Evolutionary conservation across 1,140 invertebrate genomes (phyloP), one percentile per base, ranked within the genome.

Genomic region (Cherax destructor): DNA sequence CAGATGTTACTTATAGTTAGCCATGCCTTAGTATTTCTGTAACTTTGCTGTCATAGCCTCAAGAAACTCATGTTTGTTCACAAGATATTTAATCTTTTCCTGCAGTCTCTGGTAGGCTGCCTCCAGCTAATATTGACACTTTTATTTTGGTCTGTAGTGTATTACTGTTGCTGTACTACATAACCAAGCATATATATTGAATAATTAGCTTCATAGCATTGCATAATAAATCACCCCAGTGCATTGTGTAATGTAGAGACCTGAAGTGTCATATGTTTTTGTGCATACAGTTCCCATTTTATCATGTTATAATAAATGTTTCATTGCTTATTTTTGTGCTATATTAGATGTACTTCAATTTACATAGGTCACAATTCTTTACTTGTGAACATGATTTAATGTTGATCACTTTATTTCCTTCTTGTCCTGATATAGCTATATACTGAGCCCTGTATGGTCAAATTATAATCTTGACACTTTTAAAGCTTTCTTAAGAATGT

Each of bases 301-400:
- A 49, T 83, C 81, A 41, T 83, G 59, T 65, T 69, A 21, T 83
- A 65, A 41, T 83, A 41, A 65, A 83, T 65, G 81, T 83, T 83
- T 83, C 81, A 83, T 83, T 83, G 81, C 81, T 83, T 83, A 65
- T 83, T 83, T 74, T 83, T 83, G 81, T 83, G 81, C 81, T 83
- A 83, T 69, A 69, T 83, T 69, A 69, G 59, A 83, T 41, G 81
- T 83, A 65, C 69, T 47, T 24, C 81, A 83, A 47, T 83, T 83
- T 16, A 83, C 47, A 50, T 83, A 69, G 59, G 61, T 83, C 61
- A 69, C 69, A 47, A 69, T 83, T 83, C 30, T 83, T 59, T 83
- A 61, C 61, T 83, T 69, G 81, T 69, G 24, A 83, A 83, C 69
- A 83, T 83, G 69, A 83, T 61, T 41, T 83, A 83, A 47, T 83